Base-by-base conservation (phyloP, 2,797 vertebrate genomes). In the Tapirus indicus region DNA sequence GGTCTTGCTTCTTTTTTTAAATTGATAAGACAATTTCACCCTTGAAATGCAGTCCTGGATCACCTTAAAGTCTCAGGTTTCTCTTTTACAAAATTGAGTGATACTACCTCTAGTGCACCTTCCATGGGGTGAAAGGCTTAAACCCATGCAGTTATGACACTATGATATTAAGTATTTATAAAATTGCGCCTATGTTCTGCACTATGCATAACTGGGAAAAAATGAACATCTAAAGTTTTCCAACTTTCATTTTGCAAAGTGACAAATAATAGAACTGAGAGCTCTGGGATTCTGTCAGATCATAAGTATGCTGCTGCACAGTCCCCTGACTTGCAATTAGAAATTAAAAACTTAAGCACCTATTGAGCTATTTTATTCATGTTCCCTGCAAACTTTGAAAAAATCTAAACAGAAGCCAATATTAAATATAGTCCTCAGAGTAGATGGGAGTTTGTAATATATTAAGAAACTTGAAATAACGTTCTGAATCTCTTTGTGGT, bases 191-290 rank as follows among this genome's bases (percentile, higher is more conserved):
- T 79, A 4, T 49, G 5, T 92, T 94, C 23, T 94, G 5, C 7
- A 77, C 23, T 41, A 2, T 52, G 11, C 64, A 35, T 66, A 89
- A 38, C 6, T 79, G 6, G 17, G 78, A 71, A 91, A 35, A 69
- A 87, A 68, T 66, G 14, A 69, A 14, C 66, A 49, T 25, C 41
- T 10, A 27, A 32, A 5, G 12, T 95, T 93, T 94, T 68, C 14
- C 9, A 69, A 49, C 32, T 97, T 94, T 87, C 3, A 58, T 92
- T 75, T 97, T 88, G 35, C 38, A 69, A 88, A 86, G 5, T 54
- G 89, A 5, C 27, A 83, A 94, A 49, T 74, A 80, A 66, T 8
- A 68, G 16, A 74, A 86, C 5, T 74, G 14, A 87, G 27, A 71
- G 54, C 52, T 94, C 85, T 80, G 38, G 47, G 38, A 52, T 96